These are phyloP conservation scores for Hypolimnas misippus DNA, from an alignment of 2,888 invertebrate species.

Conservation along the genomic window DNA sequence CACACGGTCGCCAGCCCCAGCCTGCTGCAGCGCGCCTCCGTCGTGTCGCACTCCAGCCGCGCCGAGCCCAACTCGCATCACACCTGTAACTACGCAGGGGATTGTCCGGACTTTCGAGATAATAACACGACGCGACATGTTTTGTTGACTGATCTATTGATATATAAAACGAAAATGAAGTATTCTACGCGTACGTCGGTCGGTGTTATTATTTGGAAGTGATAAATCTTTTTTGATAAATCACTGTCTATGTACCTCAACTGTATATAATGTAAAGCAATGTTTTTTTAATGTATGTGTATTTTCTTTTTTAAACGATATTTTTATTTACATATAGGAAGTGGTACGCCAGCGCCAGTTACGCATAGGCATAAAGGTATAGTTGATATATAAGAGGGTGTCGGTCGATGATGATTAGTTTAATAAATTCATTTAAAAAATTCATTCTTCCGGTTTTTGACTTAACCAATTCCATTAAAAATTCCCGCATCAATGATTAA, in stretches of 20 bases:
- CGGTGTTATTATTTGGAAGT: constrained; percentile 27
- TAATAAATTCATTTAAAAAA: background rate
- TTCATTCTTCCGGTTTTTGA: constrained; percentile 11
- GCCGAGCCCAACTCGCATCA: constrained; percentile 91
- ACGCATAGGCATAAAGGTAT: constrained; percentile 77
- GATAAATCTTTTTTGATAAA: constrained; percentile 26
- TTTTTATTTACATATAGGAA: constrained; percentile 66
- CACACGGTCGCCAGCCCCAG: constrained; percentile 80
- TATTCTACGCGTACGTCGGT: background rate
- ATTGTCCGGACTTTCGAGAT: constrained; percentile 16
- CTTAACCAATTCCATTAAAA: constrained; percentile 11
- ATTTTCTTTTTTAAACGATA: constrained; percentile 44
- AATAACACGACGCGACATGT: constrained; percentile 14
- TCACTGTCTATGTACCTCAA: constrained; percentile 43
- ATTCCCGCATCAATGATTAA: constrained; percentile 13
- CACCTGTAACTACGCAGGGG: constrained; percentile 89
- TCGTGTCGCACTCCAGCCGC: constrained; percentile 90
- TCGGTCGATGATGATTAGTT: constrained; percentile 43
- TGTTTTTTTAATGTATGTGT: constrained; percentile 14
- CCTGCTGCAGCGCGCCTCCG: constrained; percentile 87
- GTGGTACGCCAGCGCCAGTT: constrained; percentile 56
- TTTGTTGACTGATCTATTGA: background rate
- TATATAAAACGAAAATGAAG: background rate
- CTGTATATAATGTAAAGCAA: constrained; percentile 78
- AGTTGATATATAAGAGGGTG: constrained; percentile 51